These are phyloP conservation scores for Patella depressa DNA, from an alignment of 2,888 invertebrate species.

Conservation along the genomic window DNA sequence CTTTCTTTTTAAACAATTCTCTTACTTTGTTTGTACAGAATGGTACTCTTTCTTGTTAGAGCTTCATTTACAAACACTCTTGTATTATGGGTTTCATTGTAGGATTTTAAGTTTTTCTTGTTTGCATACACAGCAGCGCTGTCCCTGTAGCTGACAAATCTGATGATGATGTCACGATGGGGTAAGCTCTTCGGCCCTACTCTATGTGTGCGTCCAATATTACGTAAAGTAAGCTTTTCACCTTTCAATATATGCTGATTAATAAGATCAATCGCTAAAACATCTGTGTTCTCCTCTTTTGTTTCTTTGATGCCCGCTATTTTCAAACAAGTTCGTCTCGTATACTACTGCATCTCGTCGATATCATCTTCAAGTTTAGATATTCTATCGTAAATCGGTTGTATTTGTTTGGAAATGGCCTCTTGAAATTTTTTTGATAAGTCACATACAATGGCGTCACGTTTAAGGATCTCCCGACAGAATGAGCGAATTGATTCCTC, in stretches of 20 bases:
- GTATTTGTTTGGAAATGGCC: background rate
- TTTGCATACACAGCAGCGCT: background rate
- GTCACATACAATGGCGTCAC: background rate
- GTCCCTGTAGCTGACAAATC: background rate
- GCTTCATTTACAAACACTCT: background rate
- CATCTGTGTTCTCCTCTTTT: background rate
- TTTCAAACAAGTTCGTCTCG: background rate
- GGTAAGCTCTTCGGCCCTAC: background rate
- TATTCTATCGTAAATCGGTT: background rate
- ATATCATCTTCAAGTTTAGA: background rate
- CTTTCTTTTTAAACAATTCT: background rate
- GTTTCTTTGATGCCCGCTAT: background rate
- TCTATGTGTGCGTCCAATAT: slow-evolving; percentile 3
- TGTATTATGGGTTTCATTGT: background rate
- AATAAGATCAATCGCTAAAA: background rate
- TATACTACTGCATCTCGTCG: background rate
- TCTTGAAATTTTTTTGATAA: background rate
- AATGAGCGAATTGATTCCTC: background rate
- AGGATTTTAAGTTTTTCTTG: background rate
- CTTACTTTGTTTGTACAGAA: background rate
- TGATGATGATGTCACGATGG: background rate
- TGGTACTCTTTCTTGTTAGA: background rate
- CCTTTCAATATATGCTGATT: background rate
- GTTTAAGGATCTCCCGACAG: background rate
- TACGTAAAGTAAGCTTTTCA: background rate